Base-by-base conservation (phyloP, 2,113 vertebrate species). In the Proterorhinus semilunaris region DNA sequence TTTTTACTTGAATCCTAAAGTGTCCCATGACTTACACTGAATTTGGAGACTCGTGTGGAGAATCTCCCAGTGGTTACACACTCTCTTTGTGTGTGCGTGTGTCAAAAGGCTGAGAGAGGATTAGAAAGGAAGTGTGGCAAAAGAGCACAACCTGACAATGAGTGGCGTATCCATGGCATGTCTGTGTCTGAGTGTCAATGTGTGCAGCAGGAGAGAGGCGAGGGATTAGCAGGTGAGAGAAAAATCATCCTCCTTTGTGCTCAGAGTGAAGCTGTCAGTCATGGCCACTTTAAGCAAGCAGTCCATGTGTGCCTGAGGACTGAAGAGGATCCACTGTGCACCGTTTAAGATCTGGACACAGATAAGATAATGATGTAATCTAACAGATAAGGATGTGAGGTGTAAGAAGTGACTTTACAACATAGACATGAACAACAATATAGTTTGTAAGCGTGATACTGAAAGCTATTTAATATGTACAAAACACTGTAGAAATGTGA, bases 41-140 rank as follows among this genome's bases (percentile, higher is more conserved):
- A 71, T 53, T 13, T 51, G 10, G 16, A 69, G 21, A 63, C 75
- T 58, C 58, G 66, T 69, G 66, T 62, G 53, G 66, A 62, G 58
- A 48, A 77, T 78, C 65, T 43, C 74, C 59, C 55, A 55, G 50
- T 62, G 68, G 69, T 67, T 62, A 68, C 70, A 77, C 62, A 68
- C 68, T 63, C 54, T 48, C 46, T 75, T 68, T 61, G 27, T 36
- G 51, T 64, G 49, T 54, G 47, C 45, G 17, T 50, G 62, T 79
- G 64, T 48, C 46, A 27, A 46, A 17, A 63, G 64, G 65, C 67
- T 82, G 76, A 69, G 51, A 78, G 73, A 74, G 80, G 86, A 86
- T 86, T 90, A 86, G 62, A 88, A 73, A 86, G 82, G 69, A 88
- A 85, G 80, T 78, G 79, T 82, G 79, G 76, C 79, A 82, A 81